Base-by-base conservation (phyloP, 2,888 invertebrate genomes). In the Neoascia interrupta region DNA sequence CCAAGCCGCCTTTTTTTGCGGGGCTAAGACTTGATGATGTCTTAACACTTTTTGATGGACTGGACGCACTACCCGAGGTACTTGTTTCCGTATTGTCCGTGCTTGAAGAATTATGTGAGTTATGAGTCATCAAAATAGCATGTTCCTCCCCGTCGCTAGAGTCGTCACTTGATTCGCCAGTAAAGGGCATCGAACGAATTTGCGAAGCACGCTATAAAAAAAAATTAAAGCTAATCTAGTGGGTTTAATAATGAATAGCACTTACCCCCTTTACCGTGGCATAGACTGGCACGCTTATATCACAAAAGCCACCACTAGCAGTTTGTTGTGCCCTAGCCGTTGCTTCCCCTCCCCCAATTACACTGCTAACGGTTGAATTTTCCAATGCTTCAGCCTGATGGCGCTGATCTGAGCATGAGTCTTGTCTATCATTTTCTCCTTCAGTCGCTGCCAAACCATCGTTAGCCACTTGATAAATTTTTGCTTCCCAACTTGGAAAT, bases 401-500 rank as follows among this genome's bases (percentile, higher is more conserved):
- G 16, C 90, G 82, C 37, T 79, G 82, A 19, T 36, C 58, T 15
- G 63, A 81, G 31, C 90, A 47, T 5, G 80, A 69, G 45, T 82
- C 81, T 15, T 75, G 81, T 85, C 88, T 83, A 86, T 90, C 83
- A 61, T 88, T 47, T 85, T 90, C 81, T 28, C 72, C 81, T 84
- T 90, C 83, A 81, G 89, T 81, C 83, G 90, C 84, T 81, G 90
- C 87, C 34, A 92, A 85, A 0, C 91, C 91, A 86, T 91, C 91
- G 81, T 91, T 91, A 39, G 91, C 92, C 58, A 96, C 95, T 91
- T 97, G 96, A 88, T 97, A 97, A 84, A 97, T 97, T 87, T 97
- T 93, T n/a, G 96, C 97, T 89, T 97, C 97, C 97, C 97, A 97
- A 84, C 95, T 95, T 3, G 96, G 96, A 87, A 96, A 96, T 85